These are phyloP conservation scores for Aurelia coerulea DNA, from an alignment of 30 jellyfish, hydroid and myxozoan genomes.

Conservation along the genomic window DNA sequence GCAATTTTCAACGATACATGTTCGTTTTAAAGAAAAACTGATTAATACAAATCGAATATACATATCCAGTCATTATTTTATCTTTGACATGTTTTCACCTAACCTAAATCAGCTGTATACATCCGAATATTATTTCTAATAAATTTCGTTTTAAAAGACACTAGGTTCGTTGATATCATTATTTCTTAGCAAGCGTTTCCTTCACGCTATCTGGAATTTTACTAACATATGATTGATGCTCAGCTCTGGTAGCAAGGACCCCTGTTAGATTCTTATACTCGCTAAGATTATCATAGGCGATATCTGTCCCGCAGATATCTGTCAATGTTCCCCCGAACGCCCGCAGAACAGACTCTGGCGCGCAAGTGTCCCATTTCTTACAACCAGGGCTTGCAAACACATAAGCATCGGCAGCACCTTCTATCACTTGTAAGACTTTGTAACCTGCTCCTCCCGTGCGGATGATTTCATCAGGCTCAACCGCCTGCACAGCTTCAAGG, in stretches of 20 bases:
- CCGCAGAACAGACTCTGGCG: slow-evolving; percentile 92
- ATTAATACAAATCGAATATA: no score
- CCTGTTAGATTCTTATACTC: slow-evolving; percentile 83
- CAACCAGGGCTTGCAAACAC: slow-evolving; percentile 96
- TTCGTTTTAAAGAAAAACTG: no score
- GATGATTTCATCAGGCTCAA: slow-evolving; percentile 72
- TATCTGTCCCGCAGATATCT: slow-evolving; percentile 71
- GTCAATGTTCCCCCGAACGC: slow-evolving; percentile 94
- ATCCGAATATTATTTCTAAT: not conserved
- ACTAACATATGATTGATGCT: slow-evolving; percentile 80
- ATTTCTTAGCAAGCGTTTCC: slow-evolving; percentile 5
- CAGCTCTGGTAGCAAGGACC: slow-evolving; percentile 78
- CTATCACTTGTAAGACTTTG: slow-evolving; percentile 85
- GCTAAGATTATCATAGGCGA: slow-evolving; percentile 60
- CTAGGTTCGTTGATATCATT: no score
- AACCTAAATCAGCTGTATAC: not conserved
- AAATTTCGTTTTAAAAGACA: not conserved
- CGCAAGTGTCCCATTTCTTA: slow-evolving; percentile 99
- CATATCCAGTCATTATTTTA: no score
- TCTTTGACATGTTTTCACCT: no score
- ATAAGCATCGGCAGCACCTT: slow-evolving; percentile 97
- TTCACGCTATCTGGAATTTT: slow-evolving; percentile 73
- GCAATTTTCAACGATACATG: no score
- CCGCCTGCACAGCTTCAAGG: slow-evolving; percentile 81
- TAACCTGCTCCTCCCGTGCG: slow-evolving; percentile 96